phyloP scores from a whole-genome alignment of 2,888 invertebrate genomes.

The Dichetophora obliterata region DNA sequence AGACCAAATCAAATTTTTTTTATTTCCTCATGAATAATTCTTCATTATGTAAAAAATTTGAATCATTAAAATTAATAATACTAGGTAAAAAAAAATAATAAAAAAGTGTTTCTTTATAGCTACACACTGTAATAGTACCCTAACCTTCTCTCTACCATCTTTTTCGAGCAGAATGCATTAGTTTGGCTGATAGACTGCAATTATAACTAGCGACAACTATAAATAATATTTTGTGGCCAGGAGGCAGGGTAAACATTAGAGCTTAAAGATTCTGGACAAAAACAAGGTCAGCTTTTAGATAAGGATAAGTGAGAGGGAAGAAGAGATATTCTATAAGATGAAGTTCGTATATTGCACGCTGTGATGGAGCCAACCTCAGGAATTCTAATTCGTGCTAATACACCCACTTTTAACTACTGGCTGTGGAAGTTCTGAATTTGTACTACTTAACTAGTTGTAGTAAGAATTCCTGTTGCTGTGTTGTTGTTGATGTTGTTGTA shows the following conservation, averaged over 20 bases:
- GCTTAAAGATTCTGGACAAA: not conserved
- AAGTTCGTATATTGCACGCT: slow-evolving; percentile 46
- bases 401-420: slow-evolving; percentile 49
- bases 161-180: slow-evolving; percentile 43
- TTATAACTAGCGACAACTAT: slow-evolving; percentile 53
- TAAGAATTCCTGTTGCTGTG: not conserved
- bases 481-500: not conserved
- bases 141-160: too few species aligned
- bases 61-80: too few species aligned
- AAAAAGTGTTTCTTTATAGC: too few species aligned
- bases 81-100: too few species aligned
- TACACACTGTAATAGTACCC: too few species aligned
- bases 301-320: not conserved
- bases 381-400: slow-evolving; percentile 54
- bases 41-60: too few species aligned
- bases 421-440: not conserved
- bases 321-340: not conserved
- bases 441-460: not conserved
- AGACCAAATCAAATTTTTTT: too few species aligned
- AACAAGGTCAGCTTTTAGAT: not conserved
- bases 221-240: slow-evolving; percentile 47
- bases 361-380: slow-evolving; percentile 32
- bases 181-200: slow-evolving; percentile 51
- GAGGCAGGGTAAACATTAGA: not conserved
- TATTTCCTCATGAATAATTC: too few species aligned